Conservation (phyloP, 2,888 invertebrate species). For the Spilosoma lubricipeda region DNA sequence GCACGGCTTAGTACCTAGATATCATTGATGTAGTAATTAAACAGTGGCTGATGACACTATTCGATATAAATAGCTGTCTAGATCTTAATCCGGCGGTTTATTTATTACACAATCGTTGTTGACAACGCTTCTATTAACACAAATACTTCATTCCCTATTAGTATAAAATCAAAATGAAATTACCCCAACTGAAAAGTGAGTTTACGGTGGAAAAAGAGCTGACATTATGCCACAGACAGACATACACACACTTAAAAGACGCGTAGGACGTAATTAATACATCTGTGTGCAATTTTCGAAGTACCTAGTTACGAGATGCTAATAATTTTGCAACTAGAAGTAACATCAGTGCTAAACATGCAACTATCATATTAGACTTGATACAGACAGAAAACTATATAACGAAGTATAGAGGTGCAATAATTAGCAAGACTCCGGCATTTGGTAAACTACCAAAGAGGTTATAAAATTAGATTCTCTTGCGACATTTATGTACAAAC, state of each 20-base stretch:
- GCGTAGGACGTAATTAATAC: no score
- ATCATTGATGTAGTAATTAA: conserved; percentile 2
- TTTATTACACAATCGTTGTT: neutral
- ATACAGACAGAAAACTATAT: neutral
- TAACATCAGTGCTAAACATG: neutral
- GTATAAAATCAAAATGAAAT: neutral
- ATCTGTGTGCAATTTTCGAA: no score
- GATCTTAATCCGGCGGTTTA: neutral
- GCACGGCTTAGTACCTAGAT: neutral
- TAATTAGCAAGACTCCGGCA: neutral
- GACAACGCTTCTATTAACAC: neutral
- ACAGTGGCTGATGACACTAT: neutral
- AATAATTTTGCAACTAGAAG: neutral
- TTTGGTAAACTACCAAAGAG: neutral
- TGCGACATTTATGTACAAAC: neutral
- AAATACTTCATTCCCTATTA: neutral
- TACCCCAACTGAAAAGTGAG: neutral
- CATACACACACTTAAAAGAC: no score
- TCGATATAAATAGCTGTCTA: neutral
- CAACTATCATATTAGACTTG: neutral
- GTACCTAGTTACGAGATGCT: no score
- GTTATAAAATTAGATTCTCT: neutral
- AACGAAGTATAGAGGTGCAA: neutral
- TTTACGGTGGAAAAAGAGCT: neutral
- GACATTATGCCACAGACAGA: no score